Evolutionary conservation across 2,113 vertebrate species (phyloP).

Genomic region (Chamaetylas fuelleborni): DNA sequence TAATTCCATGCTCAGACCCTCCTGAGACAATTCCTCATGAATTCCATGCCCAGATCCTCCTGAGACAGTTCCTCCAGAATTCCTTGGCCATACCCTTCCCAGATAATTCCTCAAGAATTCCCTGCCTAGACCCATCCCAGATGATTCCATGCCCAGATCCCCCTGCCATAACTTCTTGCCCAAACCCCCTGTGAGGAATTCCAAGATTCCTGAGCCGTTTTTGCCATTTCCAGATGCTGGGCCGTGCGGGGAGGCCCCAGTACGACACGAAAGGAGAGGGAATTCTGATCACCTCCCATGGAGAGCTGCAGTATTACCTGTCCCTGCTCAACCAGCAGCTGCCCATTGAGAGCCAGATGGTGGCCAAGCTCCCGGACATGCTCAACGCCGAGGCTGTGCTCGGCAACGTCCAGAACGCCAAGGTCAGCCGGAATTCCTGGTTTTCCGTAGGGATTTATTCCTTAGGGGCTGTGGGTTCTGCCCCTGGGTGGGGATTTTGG

Average conservation of each 20-base stretch:
- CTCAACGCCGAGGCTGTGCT: background rate
- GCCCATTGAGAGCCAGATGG: background rate
- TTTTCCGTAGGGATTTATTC: background rate
- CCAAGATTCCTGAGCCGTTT: background rate
- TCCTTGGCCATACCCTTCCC: background rate
- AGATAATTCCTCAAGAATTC: too few species aligned
- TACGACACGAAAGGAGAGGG: background rate
- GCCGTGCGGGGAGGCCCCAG: background rate
- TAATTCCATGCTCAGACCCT: too few species aligned
- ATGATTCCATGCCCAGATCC: background rate
- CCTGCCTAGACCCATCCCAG: too few species aligned
- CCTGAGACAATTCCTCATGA: too few species aligned
- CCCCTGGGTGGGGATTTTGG: background rate
- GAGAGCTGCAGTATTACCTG: background rate
- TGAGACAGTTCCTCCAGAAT: too few species aligned
- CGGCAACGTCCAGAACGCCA: background rate
- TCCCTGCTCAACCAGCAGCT: background rate
- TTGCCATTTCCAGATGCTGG: background rate
- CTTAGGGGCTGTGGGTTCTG: too few species aligned
- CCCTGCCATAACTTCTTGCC: too few species aligned
- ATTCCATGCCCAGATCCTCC: too few species aligned
- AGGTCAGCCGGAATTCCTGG: accelerated
- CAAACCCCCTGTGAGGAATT: background rate
- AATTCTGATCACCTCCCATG: background rate
- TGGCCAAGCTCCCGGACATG: background rate